Evolutionary conservation across 2,113 vertebrate species (phyloP).

Genomic region (Crocuta crocuta): DNA sequence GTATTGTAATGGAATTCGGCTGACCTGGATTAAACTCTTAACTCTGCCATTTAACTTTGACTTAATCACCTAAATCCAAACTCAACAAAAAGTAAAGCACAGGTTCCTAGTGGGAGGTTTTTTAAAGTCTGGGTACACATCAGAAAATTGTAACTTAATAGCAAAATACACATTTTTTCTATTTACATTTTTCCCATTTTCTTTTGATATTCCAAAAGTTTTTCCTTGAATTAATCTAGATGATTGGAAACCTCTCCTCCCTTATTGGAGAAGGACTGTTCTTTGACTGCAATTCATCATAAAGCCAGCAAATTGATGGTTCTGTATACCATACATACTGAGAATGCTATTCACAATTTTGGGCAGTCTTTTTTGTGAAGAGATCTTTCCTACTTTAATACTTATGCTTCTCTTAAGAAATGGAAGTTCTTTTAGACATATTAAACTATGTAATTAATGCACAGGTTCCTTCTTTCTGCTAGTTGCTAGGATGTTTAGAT

Average conservation of each 20-base stretch:
- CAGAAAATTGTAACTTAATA: conserved; percentile 10
- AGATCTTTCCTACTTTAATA: not conserved
- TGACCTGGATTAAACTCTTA: not conserved
- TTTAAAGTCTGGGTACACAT: not conserved
- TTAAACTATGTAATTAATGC: not conserved
- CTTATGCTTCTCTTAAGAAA: not conserved
- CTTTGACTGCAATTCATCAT: not conserved
- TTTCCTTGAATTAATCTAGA: not conserved
- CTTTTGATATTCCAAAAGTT: not conserved
- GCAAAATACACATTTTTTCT: not conserved
- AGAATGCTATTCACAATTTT: not conserved
- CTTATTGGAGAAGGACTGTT: not conserved
- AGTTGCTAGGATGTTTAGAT: not conserved
- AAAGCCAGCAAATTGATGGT: not conserved
- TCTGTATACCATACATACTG: not conserved
- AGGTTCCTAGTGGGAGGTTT: conserved; percentile 21
- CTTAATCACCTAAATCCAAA: conserved; percentile 26
- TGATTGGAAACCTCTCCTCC: not conserved
- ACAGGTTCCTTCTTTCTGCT: not conserved
- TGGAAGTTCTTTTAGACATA: not conserved
- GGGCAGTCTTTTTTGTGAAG: conserved; percentile 1
- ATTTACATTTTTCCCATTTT: conserved; percentile 20
- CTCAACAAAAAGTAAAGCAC: conserved; percentile 41
- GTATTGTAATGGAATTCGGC: not conserved
- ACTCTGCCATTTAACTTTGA: conserved; percentile 36